phyloP scores from a whole-genome alignment of 2,797 vertebrate species.

The Mycteria americana region DNA sequence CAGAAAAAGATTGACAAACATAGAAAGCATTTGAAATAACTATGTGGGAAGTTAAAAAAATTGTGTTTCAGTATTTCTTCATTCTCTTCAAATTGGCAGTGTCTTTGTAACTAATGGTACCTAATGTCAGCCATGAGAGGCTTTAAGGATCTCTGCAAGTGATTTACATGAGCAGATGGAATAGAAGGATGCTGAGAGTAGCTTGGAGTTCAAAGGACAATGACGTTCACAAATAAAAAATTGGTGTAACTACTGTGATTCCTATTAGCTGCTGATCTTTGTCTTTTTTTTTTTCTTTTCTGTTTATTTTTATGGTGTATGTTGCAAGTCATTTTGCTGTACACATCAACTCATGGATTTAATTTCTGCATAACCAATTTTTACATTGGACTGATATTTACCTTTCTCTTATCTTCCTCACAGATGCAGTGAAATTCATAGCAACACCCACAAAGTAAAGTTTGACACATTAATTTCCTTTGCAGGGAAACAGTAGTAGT shows the following conservation, averaged over 20 bases:
- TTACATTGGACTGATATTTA: not conserved
- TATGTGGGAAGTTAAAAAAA: not conserved
- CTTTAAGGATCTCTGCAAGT: not conserved
- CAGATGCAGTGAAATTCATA: constrained; percentile 27
- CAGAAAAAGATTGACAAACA: not conserved
- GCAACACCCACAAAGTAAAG: not conserved
- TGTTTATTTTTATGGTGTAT: not conserved
- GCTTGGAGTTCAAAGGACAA: not conserved
- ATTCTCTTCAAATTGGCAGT: not conserved
- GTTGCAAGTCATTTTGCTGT: not conserved
- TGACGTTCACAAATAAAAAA: not conserved
- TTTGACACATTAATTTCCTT: constrained; percentile 10
- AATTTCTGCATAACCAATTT: not conserved
- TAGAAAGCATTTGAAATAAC: not conserved
- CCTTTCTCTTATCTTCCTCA: not conserved
- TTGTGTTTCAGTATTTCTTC: not conserved
- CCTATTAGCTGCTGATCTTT: not conserved
- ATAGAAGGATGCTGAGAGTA: not conserved
- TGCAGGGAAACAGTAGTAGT: not conserved
- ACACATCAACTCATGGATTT: not conserved
- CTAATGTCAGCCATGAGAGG: not conserved
- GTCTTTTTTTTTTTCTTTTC: not conserved
- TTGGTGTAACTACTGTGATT: not conserved
- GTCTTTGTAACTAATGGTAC: not conserved
- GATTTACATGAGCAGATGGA: not conserved